Evolutionary conservation across 2,797 vertebrate species (phyloP).

Genomic region (Alca torda): DNA sequence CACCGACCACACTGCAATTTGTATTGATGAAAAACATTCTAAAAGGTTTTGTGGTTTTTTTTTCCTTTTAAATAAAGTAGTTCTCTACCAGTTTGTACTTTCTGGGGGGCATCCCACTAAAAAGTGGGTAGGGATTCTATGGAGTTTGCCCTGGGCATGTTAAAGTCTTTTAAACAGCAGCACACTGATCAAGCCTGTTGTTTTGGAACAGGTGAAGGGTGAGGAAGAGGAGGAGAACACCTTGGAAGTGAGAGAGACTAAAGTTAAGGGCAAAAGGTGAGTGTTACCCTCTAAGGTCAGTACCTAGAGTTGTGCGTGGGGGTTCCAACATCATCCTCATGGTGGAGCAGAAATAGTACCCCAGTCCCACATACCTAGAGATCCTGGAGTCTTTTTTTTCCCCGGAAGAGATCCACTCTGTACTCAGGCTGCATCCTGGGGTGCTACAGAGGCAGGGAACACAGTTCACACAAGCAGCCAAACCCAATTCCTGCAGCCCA

Average conservation of each 20-base stretch:
- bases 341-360: background rate
- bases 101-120: no score
- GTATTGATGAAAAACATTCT: background rate
- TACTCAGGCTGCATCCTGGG: background rate
- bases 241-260: constrained; percentile 87
- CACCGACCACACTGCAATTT: background rate
- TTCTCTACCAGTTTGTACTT: background rate
- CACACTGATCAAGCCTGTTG: background rate
- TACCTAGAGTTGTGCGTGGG: background rate
- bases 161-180: background rate
- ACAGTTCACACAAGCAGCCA: background rate
- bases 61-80: background rate
- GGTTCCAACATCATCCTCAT: fast-evolving
- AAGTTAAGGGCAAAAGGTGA: constrained; percentile 87
- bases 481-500: background rate
- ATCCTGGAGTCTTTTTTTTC: background rate
- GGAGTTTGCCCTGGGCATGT: fast-evolving
- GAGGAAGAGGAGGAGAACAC: constrained; percentile 92
- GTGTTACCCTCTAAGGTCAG: background rate
- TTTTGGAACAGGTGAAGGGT: constrained; percentile 84
- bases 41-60: background rate
- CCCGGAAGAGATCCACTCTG: background rate
- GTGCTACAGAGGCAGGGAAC: background rate
- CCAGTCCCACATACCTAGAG: fast-evolving
- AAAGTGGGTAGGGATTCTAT: background rate